A percentile compares a stretch with the other conserved stretches of the same genome.
Evolutionary conservation across 53 echinoderm and acorn worm genomes (phyloP).

Genomic region (Glandiceps talaboti): DNA sequence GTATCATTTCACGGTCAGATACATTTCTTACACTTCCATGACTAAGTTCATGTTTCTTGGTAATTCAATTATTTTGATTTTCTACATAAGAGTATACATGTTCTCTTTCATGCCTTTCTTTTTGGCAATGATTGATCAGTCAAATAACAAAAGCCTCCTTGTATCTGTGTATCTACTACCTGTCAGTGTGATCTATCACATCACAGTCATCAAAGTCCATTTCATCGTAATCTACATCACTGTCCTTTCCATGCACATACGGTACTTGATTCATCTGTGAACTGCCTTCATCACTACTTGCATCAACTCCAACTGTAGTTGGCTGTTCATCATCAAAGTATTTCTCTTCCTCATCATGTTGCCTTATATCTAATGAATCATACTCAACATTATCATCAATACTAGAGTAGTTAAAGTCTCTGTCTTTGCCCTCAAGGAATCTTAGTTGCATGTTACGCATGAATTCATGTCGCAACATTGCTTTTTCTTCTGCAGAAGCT

Average conservation of each 20-base stretch:
- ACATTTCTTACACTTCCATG: too few relatives aligned
- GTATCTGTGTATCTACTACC: neutral
- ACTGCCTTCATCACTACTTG: neutral
- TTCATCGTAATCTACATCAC: constrained; percentile 19
- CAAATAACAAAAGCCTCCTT: too few relatives aligned
- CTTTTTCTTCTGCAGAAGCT: constrained; percentile 42
- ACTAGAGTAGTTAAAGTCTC: constrained; percentile 73
- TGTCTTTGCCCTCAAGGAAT: constrained; percentile 67
- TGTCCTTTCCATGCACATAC: neutral
- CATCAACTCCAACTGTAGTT: neutral
- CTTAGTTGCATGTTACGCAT: constrained; percentile 54
- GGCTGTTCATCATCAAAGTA: constrained; percentile 70
- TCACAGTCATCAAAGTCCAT: constrained; percentile 1
- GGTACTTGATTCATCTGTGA: neutral
- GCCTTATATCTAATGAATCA: constrained; percentile 65
- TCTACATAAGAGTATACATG: too few relatives aligned
- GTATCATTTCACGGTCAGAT: too few relatives aligned
- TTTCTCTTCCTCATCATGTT: constrained; percentile 73
- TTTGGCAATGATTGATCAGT: too few relatives aligned
- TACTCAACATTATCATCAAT: constrained; percentile 80
- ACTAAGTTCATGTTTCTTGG: too few relatives aligned
- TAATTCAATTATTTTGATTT: too few relatives aligned
- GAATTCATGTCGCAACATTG: constrained; percentile 69
- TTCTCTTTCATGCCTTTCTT: too few relatives aligned
- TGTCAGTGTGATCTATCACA: neutral